Conservation (phyloP, 2,113 vertebrate genomes). For the Dicaeum eximium region DNA sequence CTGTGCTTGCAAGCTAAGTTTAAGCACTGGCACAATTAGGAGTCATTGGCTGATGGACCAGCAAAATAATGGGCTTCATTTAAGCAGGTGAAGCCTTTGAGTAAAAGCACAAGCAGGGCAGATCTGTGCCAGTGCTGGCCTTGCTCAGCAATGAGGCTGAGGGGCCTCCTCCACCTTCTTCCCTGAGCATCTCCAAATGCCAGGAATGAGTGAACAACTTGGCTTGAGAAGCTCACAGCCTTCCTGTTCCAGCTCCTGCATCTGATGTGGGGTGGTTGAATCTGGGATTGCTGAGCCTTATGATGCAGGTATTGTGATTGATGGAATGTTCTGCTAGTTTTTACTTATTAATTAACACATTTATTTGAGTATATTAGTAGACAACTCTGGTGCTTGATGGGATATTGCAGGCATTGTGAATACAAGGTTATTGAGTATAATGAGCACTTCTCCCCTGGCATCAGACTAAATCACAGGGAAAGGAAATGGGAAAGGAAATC, state of each 20-base stretch:
- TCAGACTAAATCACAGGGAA: background rate
- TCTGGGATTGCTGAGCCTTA: background rate
- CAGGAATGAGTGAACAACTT: background rate
- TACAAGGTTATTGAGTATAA: background rate
- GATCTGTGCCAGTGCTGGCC: background rate
- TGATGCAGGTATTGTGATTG: background rate
- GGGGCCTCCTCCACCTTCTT: background rate
- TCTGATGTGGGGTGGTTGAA: background rate
- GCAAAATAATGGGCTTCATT: background rate
- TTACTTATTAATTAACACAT: background rate
- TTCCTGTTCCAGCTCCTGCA: background rate
- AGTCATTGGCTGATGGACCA: background rate
- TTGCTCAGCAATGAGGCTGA: rapidly evolving
- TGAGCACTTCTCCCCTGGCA: background rate
- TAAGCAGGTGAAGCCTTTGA: background rate
- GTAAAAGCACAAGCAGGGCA: background rate
- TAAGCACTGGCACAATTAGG: background rate
- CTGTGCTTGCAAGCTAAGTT: background rate
- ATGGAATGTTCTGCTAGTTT: background rate
- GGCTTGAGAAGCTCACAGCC: background rate
- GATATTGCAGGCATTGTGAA: background rate
- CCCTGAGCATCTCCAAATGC: background rate
- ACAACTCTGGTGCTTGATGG: background rate
- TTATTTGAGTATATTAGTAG: background rate
- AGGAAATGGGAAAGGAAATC: background rate